Evolutionary conservation across 1,140 invertebrate genomes (phyloP), one percentile per base, ranked within the genome.

Genomic region (Drosophila serrata): DNA sequence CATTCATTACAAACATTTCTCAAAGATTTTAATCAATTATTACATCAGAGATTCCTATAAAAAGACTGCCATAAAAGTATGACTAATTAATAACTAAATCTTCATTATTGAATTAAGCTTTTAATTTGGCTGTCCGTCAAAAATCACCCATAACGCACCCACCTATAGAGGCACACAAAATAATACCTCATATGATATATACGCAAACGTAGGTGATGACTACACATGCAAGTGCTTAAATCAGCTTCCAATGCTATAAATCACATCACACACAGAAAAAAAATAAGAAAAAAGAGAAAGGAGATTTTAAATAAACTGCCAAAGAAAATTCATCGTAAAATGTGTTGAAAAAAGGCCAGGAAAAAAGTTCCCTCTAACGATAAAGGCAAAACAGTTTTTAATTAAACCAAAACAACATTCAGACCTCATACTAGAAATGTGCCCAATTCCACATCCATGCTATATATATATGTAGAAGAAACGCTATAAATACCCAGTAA

Each of bases 321-420:
- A 67, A 79, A 82, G 68, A 56, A 81, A 81, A 81, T 65, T 57
- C 58, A 69, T 53, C 56, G 64, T 73, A n/a, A 70, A 77, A 79
- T 88, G 79, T 88, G 75, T 82, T 86, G 65, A 82, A 87, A 79
- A 82, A 39, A 27, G 15, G 43, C 49, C 55, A 64, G 62, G 33
- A 59, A 61, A 78, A 87, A 86, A 79, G 69, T 62, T 59, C 45
- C 24, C 42, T 78, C 48, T 33, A 55, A 40, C 75, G 64, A 72
- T 72, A 67, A 79, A 87, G 60, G 51, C 43, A 65, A 65, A 76
- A 87, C 60, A 82, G 62, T 76, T 88, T 88, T 88, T 80, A 88
- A 87, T 87, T 87, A 88, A 87, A 79, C 63, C 84, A 80, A 82
- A 87, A 82, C 70, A 87, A 88, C 79, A 65, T 19, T 33, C 63